Evolutionary conservation across 2,113 vertebrate genomes (phyloP).

Genomic region (Ctenodactylus gundi): DNA sequence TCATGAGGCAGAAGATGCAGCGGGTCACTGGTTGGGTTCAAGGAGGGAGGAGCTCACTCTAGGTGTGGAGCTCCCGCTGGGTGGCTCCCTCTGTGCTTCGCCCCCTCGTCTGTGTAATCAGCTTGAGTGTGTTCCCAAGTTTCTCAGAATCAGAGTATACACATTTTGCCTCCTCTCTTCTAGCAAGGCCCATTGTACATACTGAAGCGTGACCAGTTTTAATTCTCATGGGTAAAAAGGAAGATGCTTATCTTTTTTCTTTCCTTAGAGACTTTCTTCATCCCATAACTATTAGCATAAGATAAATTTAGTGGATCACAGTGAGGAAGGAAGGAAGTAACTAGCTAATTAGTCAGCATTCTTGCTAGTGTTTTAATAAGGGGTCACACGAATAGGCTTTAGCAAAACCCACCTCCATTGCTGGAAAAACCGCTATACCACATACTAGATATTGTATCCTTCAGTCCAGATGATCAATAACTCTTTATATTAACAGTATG

Average conservation of each 20-base stretch:
- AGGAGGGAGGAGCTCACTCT: accelerated
- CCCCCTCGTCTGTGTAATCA: neutral
- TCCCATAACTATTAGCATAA: neutral
- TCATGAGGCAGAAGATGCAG: neutral
- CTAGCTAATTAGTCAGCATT: neutral
- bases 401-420: neutral
- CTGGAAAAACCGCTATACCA: neutral
- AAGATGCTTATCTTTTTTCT: neutral
- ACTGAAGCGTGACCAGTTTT: neutral
- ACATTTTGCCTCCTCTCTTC: neutral
- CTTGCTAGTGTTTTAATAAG: slow-evolving; percentile 28
- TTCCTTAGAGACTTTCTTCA: neutral
- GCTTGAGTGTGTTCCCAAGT: neutral
- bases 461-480: slow-evolving; percentile 11
- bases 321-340: neutral
- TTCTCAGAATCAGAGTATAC: neutral
- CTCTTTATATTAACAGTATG: neutral
- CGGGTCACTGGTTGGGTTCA: neutral
- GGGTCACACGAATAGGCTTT: neutral
- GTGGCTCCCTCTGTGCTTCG: neutral
- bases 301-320: neutral
- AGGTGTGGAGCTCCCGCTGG: neutral
- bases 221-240: neutral
- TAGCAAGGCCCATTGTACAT: neutral
- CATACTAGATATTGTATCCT: neutral